phyloP scores from a whole-genome alignment of 1,140 invertebrate species.

The Paraescarpia echinospica region DNA sequence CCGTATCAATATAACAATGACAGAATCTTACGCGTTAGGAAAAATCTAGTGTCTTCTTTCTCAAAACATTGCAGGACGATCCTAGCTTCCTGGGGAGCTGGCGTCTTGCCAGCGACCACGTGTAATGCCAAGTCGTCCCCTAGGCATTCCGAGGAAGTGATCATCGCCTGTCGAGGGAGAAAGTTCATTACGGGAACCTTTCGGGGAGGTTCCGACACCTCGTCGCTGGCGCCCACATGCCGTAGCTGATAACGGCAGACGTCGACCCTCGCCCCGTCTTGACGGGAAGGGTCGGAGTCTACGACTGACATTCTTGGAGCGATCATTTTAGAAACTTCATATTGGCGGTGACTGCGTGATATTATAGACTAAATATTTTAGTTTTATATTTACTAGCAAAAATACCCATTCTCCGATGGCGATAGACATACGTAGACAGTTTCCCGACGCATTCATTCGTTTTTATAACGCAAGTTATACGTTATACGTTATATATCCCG shows the following conservation, averaged over 20 bases:
- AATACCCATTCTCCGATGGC: too few species aligned
- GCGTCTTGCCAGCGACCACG: neutral
- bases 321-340: neutral
- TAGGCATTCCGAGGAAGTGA: neutral
- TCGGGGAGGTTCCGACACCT: constrained; percentile 2
- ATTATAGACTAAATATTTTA: neutral
- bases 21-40: too few species aligned
- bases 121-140: neutral
- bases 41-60: neutral
- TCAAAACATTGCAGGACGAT: neutral
- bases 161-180: neutral
- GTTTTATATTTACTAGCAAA: neutral
- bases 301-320: neutral
- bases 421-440: neutral
- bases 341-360: neutral
- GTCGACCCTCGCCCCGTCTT: neutral
- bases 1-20: too few species aligned
- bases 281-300: neutral
- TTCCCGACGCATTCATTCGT: too few species aligned
- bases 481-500: too few species aligned
- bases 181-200: neutral
- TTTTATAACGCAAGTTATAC: too few species aligned
- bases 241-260: neutral
- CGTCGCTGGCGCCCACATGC: neutral
- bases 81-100: neutral